Evolutionary conservation across 2,888 invertebrate species (phyloP).

Genomic region (Epistrophe grossulariae): DNA sequence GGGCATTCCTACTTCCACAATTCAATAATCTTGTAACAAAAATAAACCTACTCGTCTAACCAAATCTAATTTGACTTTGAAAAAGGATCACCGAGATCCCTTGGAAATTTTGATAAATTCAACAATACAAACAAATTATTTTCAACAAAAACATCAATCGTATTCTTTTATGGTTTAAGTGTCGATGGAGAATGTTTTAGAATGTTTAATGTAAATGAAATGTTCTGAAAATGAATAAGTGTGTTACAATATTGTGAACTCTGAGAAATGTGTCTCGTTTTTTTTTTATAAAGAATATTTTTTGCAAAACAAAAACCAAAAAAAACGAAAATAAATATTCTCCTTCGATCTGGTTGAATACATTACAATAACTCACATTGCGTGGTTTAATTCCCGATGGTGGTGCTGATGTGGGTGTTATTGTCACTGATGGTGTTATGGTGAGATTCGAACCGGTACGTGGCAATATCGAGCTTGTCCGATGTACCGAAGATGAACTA

Average conservation of each 20-base stretch:
- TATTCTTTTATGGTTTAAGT: background rate
- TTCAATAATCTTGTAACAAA: background rate
- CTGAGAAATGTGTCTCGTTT: constrained; percentile 18
- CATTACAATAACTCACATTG: constrained; percentile 84
- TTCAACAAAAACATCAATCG: constrained; percentile 46
- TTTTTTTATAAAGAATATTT: background rate
- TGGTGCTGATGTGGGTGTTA: constrained; percentile 90
- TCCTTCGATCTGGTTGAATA: constrained; percentile 78
- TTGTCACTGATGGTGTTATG: constrained; percentile 90
- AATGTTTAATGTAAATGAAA: constrained; percentile 41
- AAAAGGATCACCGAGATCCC: background rate
- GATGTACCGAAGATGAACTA: constrained; percentile 80
- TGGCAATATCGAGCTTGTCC: constrained; percentile 81
- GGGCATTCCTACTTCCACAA: too few relatives aligned
- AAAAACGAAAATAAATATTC: constrained; percentile 51
- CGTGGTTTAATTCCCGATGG: constrained; percentile 84
- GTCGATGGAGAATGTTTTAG: constrained; percentile 61
- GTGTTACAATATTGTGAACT: constrained; percentile 7
- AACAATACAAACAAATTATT: background rate
- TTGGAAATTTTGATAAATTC: background rate
- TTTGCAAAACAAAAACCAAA: constrained; percentile 19
- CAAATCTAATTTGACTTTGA: background rate
- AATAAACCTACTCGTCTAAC: background rate
- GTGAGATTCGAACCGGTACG: constrained; percentile 84
- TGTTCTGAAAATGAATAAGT: constrained; percentile 24